Base-by-base conservation (phyloP, 2,797 vertebrate species). In the Spinibarbus caldwelli region DNA sequence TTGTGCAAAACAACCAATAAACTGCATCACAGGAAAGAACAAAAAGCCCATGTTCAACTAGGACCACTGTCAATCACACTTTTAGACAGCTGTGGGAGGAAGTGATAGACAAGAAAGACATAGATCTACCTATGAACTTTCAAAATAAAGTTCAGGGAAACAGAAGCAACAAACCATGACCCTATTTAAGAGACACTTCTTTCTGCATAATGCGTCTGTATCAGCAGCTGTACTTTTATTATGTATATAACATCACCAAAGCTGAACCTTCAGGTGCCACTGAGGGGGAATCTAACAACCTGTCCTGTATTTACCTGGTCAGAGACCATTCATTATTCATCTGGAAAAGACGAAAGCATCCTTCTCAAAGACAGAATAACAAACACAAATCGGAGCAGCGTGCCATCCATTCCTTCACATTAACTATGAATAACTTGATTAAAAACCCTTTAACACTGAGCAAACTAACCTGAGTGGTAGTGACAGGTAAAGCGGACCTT, bases 401-500 rank as follows among this genome's bases (percentile, higher is more conserved):
- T 47, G 29, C 21, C 29, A 49, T 26, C 71, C 57, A 11, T 84
- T 78, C 36, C 49, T 78, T 23, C 38, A 45, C 19, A 45, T 78
- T 54, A 36, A 59, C 29, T 34, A 80, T n/a, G 26, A 17, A 17
- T 17, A 36, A 67, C 83, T 71, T 70, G 29, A 79, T 34, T n/a
- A n/a, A 36, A 78, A 84, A 26, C 0, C 38, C 12, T 59, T 43
- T 19, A 70, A 71, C 26, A 21, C 31, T 26, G 2, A 75, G 41
- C 12, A 75, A 72, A 82, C 41, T 26, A 83, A 68, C 19, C 62
- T 6, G 8, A 85, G 15, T 49, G 66, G 80, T 47, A 5, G 47
- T 71, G 68, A 17, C 84, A 80, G n/a, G 57, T 73, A 47, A 80
- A 64, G 77, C 84, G 54, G 77, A 79, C 77, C 84, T 80, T 85